phyloP scores from a whole-genome alignment of 2,888 invertebrate species.

The Drosophila limbata region DNA sequence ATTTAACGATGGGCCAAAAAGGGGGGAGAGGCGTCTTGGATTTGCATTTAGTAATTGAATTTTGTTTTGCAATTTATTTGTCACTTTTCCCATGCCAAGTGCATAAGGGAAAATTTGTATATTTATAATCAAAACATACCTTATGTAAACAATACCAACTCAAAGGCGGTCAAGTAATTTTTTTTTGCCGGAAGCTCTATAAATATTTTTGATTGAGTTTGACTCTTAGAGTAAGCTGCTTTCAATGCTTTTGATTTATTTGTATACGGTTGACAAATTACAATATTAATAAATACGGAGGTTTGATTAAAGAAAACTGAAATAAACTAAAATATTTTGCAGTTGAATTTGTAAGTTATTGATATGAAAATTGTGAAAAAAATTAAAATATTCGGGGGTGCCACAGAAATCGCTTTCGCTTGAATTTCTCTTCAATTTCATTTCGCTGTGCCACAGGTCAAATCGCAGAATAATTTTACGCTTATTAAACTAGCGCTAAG shows the following conservation, averaged over 20 bases:
- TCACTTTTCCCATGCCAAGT: slow-evolving; percentile 59
- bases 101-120: slow-evolving; percentile 16
- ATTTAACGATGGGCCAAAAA: slow-evolving; percentile 28
- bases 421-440: too few species aligned
- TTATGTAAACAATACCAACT: slow-evolving; percentile 21
- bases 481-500: too few species aligned
- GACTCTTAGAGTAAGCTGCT: slow-evolving; percentile 4
- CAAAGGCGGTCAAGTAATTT: slow-evolving; percentile 36
- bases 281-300: background rate
- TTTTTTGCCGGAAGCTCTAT: slow-evolving; percentile 23
- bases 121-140: slow-evolving; percentile 26
- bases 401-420: too few species aligned
- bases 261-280: background rate
- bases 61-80: slow-evolving; percentile 78
- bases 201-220: slow-evolving; percentile 2
- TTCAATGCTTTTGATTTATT: slow-evolving; percentile 9
- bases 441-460: too few species aligned
- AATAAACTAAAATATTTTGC: too few species aligned
- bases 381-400: too few species aligned
- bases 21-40: slow-evolving; percentile 43
- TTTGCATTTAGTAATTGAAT: slow-evolving; percentile 81
- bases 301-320: too few species aligned
- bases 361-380: too few species aligned
- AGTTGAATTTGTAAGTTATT: too few species aligned
- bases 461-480: too few species aligned